Conservation (phyloP, 2,888 invertebrate species). For the Cheilosia urbana region DNA sequence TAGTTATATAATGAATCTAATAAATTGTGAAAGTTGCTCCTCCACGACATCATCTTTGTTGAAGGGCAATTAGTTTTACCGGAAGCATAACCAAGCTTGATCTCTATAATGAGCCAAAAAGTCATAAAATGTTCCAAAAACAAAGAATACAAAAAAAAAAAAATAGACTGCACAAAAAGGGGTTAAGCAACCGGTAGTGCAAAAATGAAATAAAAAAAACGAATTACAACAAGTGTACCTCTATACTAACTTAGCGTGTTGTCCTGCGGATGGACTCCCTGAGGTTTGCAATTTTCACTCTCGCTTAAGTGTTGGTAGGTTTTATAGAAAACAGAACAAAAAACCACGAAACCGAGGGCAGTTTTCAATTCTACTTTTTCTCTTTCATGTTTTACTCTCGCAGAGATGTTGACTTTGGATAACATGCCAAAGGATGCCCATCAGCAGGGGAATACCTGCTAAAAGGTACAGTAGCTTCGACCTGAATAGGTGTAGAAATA, state of each 20-base stretch:
- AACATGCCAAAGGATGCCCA: conserved; percentile 24
- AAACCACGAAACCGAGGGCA: not conserved
- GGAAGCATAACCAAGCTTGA: conserved; percentile 27
- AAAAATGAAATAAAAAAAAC: not conserved
- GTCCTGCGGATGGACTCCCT: conserved; percentile 50
- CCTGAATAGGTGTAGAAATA: conserved; percentile 4
- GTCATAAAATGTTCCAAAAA: conserved; percentile 17
- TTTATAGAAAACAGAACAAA: conserved; percentile 19
- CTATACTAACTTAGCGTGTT: conserved; percentile 35
- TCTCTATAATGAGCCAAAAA: conserved; percentile 41
- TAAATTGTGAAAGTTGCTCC: conserved; percentile 29
- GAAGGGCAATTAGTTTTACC: conserved; percentile 45
- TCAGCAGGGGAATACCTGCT: conserved; percentile 31
- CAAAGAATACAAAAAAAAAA: not conserved
- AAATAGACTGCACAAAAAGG: conserved; percentile 12
- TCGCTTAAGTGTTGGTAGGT: conserved; percentile 29
- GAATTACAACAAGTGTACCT: conserved; percentile 25
- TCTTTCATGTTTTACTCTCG: conserved; percentile 23
- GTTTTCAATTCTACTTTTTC: conserved; percentile 30
- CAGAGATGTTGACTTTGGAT: conserved; percentile 11
- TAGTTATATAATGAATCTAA: conserved; percentile 16
- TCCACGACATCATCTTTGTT: conserved; percentile 13
- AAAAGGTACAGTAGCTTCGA: conserved; percentile 27
- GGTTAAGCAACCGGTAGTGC: conserved; percentile 28
- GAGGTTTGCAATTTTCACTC: conserved; percentile 52